These are phyloP conservation scores for Limnephilus rhombicus DNA, from an alignment of 2,888 invertebrate genomes.

Conservation along the genomic window DNA sequence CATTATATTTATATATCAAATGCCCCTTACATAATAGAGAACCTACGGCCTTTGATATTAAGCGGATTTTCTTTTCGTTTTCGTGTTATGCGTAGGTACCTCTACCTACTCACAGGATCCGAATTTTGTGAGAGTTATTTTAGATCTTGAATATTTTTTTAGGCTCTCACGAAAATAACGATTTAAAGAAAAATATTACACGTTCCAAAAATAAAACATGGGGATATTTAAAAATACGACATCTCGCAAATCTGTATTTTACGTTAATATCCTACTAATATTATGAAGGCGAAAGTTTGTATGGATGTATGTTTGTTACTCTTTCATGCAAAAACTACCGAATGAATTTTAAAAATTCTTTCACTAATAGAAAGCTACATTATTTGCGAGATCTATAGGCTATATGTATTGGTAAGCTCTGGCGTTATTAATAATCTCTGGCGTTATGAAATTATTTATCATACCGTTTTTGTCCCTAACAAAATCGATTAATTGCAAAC, in stretches of 20 bases:
- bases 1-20: neutral
- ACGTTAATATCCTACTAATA: too few species aligned
- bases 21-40: neutral
- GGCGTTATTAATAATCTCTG: too few species aligned
- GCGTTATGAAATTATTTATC: too few species aligned
- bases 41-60: neutral
- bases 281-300: too few species aligned
- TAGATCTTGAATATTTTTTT: neutral
- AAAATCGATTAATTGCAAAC: too few species aligned
- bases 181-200: neutral
- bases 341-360: too few species aligned
- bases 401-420: too few species aligned
- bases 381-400: too few species aligned
- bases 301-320: too few species aligned
- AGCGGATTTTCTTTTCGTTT: neutral
- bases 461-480: too few species aligned
- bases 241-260: neutral
- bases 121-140: neutral
- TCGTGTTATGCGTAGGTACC: neutral
- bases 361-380: too few species aligned
- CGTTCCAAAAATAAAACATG: slow-evolving; percentile 30
- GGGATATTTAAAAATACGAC: neutral
- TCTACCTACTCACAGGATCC: neutral
- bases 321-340: too few species aligned
- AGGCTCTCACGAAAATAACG: neutral